Base-by-base conservation (phyloP, 2,113 vertebrate species). In the Rhinolophus ferrumequinum region DNA sequence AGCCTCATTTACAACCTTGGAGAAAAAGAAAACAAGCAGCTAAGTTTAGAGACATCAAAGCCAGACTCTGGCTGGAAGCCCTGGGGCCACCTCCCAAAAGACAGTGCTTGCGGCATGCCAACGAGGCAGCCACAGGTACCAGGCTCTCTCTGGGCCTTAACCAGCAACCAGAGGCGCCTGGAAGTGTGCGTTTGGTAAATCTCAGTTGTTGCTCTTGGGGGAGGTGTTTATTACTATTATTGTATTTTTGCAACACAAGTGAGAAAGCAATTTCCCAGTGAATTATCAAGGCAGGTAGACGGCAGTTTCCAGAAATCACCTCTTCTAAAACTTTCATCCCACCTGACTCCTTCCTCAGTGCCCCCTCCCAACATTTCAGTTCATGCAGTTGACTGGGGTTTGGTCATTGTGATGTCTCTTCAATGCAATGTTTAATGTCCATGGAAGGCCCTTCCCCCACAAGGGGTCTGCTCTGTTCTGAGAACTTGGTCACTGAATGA, bases 21-120 rank as follows among this genome's bases (percentile, higher is more conserved):
- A 52, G 52, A 26, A 69, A 70, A 80, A 92, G 26, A 93, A 97
- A 90, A 94, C 47, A 60, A 93, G 5, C 0, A 94, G 94, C 82
- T 88, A 64, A 50, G 66, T 52, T 90, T 93, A 24, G 85, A 97
- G 95, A 82, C 35, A 28, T 76, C 96, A 87, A 93, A 96, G 79
- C n/a, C 79, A 94, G 62, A 56, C 54, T 95, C 79, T 66, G 30
- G 66, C 88, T 93, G 15, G 77, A 92, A 84, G 69, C 77, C 90
- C 93, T n/a, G 44, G 33, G 66, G 38, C 47, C 41, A 41, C 12
- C 62, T 30, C 52, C 60, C 30, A n/a, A 16, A 73, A 26, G 50
- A 35, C 33, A 66, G 72, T 6, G 1, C 15, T 3, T 1, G 11
- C 69, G 28, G 21, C 22, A 44, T 16, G 21, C 21, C 33, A 33